Evolutionary conservation across 2,113 vertebrate genomes (phyloP), one percentile per base, ranked within the genome.

Genomic region (Pedetes capensis): DNA sequence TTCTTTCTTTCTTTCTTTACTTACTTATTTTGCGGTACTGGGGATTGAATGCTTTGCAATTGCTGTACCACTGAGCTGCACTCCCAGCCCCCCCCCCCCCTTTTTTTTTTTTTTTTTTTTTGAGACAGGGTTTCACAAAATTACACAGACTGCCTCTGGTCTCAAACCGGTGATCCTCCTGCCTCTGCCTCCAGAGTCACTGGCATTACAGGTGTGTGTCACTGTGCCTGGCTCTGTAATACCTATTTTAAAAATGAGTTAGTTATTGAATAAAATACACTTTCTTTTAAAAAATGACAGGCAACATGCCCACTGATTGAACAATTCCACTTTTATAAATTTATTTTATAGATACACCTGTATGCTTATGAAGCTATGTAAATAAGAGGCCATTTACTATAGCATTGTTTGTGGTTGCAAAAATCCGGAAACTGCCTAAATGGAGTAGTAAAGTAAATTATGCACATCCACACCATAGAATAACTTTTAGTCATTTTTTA

Each of bases 341-440:
- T 87, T 88, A 84, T 80, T 34, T 44, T 72, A 2, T 51, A 13
- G 14, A 34, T 76, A 82, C 9, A 42, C 51, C 47, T 87, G 47
- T 55, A 83, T 39, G 83, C 39, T 6, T 13, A 4, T 66, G 57
- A 91, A 91, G 37, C 68, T 83, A 37, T 59, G 7, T 91, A 89
- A 75, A 61, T 69, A 88, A 10, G 84, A 89, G 42, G 4, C 27
- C 51, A 63, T 63, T 89, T 34, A 55, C 3, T 3, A 3, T 34
- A 94, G 84, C 59, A 71, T 37, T 71, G 55, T 72, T 83, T 84
- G 53, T 96, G 61, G 81, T 49, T 53, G 23, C 37, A 88, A 80
- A 91, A 68, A 7, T 42, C 79, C 61, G 20, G 42, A 53, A 68
- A 78, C 37, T 88, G 49, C 78, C 49, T 85, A n/a, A 51, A 68